A percentile compares a stretch with the other conserved stretches of the same genome.
Conservation (phyloP, 2,888 invertebrate genomes). For the Caenorhabditis uteleia region DNA sequence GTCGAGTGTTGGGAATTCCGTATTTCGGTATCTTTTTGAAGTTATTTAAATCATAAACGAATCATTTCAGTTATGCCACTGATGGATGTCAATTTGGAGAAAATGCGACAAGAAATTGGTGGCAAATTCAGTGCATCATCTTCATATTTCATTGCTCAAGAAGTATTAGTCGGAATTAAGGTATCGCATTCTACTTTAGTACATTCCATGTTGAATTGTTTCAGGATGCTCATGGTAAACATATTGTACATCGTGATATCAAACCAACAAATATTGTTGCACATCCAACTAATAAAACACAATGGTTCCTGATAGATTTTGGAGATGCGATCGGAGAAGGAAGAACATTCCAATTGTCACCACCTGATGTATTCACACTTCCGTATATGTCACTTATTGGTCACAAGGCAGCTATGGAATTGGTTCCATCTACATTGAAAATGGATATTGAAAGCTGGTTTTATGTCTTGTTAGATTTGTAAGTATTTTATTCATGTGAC, state of each 20-base stretch:
- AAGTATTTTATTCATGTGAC: conserved; percentile 3
- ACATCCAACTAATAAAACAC: background rate
- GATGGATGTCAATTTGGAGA: conserved; percentile 19
- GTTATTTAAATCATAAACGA: background rate
- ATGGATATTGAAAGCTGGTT: conserved; percentile 33
- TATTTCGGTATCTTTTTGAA: conserved; percentile 4
- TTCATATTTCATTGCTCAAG: conserved; percentile 20
- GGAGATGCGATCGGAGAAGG: conserved; percentile 16
- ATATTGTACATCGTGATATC: conserved; percentile 31
- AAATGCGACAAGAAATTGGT: conserved; percentile 13
- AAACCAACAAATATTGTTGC: conserved; percentile 28
- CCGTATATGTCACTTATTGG: conserved; percentile 16
- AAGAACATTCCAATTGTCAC: conserved; percentile 5
- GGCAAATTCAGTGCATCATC: conserved; percentile 1
- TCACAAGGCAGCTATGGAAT: conserved; percentile 4
- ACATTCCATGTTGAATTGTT: background rate
- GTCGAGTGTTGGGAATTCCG: conserved; percentile 1
- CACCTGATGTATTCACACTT: conserved; percentile 24
- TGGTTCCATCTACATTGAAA: conserved; percentile 3
- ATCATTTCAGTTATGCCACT: conserved; percentile 12
- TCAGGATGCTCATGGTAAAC: conserved; percentile 3
- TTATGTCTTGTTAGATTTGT: conserved; percentile 26
- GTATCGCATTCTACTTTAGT: conserved; percentile 4
- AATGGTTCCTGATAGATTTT: conserved; percentile 25
- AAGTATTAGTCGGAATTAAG: conserved; percentile 11